phyloP scores from a whole-genome alignment of 2,797 vertebrate genomes.

The Lagocephalus sceleratus region DNA sequence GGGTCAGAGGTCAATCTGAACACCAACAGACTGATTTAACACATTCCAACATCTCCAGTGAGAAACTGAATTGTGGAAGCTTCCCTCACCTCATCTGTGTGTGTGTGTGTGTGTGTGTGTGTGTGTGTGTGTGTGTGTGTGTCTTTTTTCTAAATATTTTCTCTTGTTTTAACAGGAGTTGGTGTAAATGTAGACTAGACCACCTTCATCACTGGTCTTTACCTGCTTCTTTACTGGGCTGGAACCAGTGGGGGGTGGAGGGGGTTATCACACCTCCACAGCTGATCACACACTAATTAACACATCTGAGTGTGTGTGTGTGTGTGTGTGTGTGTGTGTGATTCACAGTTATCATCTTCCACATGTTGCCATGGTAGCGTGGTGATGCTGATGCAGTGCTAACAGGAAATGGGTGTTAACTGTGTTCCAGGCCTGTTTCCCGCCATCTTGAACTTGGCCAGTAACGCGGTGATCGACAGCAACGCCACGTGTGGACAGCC shows the following conservation, averaged over 20 bases:
- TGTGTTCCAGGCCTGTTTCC: constrained; percentile 86
- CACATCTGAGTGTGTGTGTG: constrained; percentile 1
- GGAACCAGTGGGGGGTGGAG: no score
- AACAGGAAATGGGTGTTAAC: not conserved
- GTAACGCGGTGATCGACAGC: constrained; percentile 83
- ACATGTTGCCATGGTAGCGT: no score
- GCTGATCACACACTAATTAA: constrained; percentile 31
- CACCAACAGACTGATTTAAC: constrained; percentile 9
- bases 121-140: constrained; percentile 1
- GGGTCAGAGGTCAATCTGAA: constrained; percentile 34
- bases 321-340: not conserved
- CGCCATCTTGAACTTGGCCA: constrained; percentile 92
- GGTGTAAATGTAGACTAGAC: no score
- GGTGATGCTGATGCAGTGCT: not conserved
- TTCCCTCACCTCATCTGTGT: no score
- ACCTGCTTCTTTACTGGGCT: no score
- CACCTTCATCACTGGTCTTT: no score
- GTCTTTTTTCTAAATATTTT: no score
- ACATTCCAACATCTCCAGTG: not conserved
- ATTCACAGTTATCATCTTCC: no score
- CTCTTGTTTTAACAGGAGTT: no score
- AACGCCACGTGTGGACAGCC: constrained; percentile 92
- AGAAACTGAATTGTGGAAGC: no score
- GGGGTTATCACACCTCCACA: constrained; percentile 25
- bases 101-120: no score